phyloP scores from a whole-genome alignment of 2,113 vertebrate genomes.

The Alethe castanea region DNA sequence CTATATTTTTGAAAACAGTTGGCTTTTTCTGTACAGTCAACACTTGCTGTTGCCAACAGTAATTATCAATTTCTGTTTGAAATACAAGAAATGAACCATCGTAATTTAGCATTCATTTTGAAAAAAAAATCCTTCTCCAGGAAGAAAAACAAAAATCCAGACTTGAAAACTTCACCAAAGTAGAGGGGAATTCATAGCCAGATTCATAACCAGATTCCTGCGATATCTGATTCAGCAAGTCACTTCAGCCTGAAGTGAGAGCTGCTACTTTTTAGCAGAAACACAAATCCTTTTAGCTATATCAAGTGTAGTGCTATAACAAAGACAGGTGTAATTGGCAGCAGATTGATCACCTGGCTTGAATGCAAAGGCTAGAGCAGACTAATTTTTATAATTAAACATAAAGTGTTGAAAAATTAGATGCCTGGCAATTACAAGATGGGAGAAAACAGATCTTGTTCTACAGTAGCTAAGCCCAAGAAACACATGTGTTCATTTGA shows the following conservation, averaged over 20 bases:
- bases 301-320: not conserved
- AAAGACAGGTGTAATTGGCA: not conserved
- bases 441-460: not conserved
- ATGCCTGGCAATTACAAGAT: not conserved
- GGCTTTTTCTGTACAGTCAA: not conserved
- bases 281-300: not conserved
- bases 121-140: not conserved
- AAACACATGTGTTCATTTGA: not conserved
- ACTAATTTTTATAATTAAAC: constrained; percentile 2
- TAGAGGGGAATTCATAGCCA: not conserved
- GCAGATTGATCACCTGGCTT: not conserved
- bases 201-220: not conserved
- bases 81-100: not conserved
- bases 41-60: not conserved
- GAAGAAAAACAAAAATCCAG: not conserved
- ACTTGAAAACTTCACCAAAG: not conserved
- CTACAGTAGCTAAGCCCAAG: not conserved
- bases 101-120: not conserved
- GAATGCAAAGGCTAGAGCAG: not conserved
- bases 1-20: not conserved
- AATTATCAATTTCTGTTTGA: not conserved
- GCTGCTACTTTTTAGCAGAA: not conserved
- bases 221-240: not conserved
- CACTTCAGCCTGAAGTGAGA: not conserved
- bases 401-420: not conserved